Conservation (phyloP, 2,888 invertebrate species). For the Trichogramma dendrolimi region DNA sequence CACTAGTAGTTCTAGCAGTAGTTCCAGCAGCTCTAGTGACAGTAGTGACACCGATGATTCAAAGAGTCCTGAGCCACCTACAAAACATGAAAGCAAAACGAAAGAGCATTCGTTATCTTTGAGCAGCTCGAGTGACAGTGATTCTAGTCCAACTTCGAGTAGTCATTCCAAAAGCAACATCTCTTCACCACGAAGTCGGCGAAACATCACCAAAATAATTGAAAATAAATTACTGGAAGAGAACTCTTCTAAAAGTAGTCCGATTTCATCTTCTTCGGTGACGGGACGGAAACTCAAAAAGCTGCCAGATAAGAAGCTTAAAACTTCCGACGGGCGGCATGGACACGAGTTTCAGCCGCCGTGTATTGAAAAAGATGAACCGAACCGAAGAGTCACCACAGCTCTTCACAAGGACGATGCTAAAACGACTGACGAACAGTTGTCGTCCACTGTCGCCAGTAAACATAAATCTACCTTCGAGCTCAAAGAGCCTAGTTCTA, state of each 20-base stretch:
- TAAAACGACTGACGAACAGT: constrained; percentile 53
- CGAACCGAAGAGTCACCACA: constrained; percentile 43
- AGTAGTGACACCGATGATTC: constrained; percentile 48
- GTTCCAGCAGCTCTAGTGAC: constrained; percentile 53
- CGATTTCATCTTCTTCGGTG: constrained; percentile 31
- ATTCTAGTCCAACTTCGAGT: constrained; percentile 39
- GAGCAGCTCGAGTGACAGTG: constrained; percentile 46
- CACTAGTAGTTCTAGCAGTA: constrained; percentile 52
- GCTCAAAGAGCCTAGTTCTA: constrained; percentile 40
- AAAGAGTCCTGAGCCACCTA: constrained; percentile 35
- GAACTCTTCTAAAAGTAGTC: constrained; percentile 27
- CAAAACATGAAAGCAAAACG: constrained; percentile 20
- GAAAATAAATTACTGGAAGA: constrained; percentile 14
- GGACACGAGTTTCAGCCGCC: constrained; percentile 68
- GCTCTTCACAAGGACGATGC: constrained; percentile 48
- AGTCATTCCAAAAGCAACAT: constrained; percentile 21
- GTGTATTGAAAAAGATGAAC: constrained; percentile 74
- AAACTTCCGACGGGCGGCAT: constrained; percentile 77
- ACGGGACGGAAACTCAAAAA: constrained; percentile 58
- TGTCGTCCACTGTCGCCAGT: constrained; percentile 35
- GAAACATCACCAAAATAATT: constrained; percentile 4
- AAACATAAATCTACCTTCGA: constrained; percentile 24
- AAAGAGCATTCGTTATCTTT: constrained; percentile 43
- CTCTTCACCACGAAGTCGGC: constrained; percentile 15
- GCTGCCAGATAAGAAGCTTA: constrained; percentile 77